phyloP scores from a whole-genome alignment of 2,888 invertebrate species.

The Aromia moschata region DNA sequence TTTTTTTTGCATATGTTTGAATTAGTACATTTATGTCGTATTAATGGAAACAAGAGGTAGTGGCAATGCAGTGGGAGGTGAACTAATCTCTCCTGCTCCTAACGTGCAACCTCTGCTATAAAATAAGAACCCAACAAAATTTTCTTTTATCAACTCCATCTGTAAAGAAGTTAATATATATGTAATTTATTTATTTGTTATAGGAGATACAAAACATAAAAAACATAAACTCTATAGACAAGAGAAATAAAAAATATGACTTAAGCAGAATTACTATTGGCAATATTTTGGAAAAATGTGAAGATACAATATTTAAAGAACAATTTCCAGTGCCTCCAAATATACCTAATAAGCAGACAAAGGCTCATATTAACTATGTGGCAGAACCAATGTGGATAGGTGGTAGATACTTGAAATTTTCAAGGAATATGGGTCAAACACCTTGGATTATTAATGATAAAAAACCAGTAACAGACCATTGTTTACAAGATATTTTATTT shows the following conservation, averaged over 20 bases:
- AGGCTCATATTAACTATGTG: slow-evolving; percentile 65
- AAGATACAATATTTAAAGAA: slow-evolving; percentile 64
- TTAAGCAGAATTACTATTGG: slow-evolving; percentile 76
- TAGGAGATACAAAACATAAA: slow-evolving; percentile 42
- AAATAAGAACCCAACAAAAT: too few relatives aligned
- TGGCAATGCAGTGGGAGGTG: too few relatives aligned
- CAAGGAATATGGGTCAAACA: slow-evolving; percentile 87
- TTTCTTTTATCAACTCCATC: too few relatives aligned
- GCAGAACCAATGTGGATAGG: slow-evolving; percentile 74
- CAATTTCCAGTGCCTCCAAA: slow-evolving; percentile 67
- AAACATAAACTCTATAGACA: slow-evolving; percentile 56
- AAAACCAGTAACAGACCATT: slow-evolving; percentile 82
- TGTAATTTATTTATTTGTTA: slow-evolving; percentile 43
- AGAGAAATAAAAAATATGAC: slow-evolving; percentile 63
- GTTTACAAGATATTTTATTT: slow-evolving; percentile 90
- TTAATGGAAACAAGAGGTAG: too few relatives aligned
- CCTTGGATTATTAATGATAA: slow-evolving; percentile 91
- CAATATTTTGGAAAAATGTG: slow-evolving; percentile 64
- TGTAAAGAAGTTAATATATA: neutral
- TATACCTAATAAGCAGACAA: slow-evolving; percentile 60
- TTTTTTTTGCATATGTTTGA: too few relatives aligned
- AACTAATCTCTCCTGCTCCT: too few relatives aligned
- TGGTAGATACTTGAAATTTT: slow-evolving; percentile 85
- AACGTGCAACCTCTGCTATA: too few relatives aligned
- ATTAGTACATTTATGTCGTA: too few relatives aligned